Percentiles rank a stretch among this genome's conserved stretches.
Conservation (phyloP, 2,888 invertebrate species). For the Tenthredo distinguenda region DNA sequence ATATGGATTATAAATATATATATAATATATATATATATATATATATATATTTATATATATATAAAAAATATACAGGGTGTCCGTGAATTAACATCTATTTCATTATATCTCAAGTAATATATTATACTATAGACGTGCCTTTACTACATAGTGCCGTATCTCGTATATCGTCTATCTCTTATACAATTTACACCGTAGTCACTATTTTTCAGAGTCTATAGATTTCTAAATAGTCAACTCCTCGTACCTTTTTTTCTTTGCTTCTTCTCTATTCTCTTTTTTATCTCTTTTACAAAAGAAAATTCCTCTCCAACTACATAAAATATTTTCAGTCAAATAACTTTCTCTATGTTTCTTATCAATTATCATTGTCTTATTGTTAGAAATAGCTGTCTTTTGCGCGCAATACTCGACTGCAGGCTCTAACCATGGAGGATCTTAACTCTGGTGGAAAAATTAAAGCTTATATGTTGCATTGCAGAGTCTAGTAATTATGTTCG, state of each 20-base stretch:
- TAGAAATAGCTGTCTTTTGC: conserved; percentile 3
- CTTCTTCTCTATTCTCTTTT: neutral
- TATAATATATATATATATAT: conserved; percentile 71
- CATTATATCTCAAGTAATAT: conserved; percentile 18
- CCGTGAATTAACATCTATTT: conserved; percentile 60
- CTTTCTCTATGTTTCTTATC: neutral
- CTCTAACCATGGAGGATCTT: neutral
- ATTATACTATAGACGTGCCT: conserved; percentile 39
- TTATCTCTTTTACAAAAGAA: no score
- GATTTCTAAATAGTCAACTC: neutral
- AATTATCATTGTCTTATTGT: neutral
- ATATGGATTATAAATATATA: conserved; percentile 75
- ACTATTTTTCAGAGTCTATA: neutral
- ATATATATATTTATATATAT: conserved; percentile 61
- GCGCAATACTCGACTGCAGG: neutral
- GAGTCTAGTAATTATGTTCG: neutral
- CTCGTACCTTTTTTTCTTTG: neutral
- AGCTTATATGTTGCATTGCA: neutral
- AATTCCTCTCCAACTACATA: neutral
- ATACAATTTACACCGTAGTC: conserved; percentile 10
- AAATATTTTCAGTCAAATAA: no score
- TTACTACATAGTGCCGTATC: conserved; percentile 3
- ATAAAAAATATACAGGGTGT: conserved; percentile 70
- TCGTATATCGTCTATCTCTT: conserved; percentile 21
- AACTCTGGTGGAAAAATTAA: neutral